A percentile compares a stretch with the other conserved stretches of the same genome.
Conservation (phyloP, 2,797 vertebrate species). For the Acridotheres tristis region DNA sequence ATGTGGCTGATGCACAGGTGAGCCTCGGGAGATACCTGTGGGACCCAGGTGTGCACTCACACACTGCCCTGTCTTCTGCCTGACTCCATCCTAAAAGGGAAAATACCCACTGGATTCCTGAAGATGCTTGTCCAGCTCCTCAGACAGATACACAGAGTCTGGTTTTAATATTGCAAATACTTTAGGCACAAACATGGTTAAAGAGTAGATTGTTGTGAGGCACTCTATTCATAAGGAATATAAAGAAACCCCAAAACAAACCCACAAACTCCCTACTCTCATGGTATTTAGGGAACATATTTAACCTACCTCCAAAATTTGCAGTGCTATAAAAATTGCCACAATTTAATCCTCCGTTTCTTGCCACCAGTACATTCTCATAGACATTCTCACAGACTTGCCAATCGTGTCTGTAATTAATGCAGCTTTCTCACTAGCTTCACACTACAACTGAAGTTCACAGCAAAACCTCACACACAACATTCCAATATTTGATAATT, state of each 20-base stretch:
- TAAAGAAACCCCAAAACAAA: not conserved
- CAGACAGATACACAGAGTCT: not conserved
- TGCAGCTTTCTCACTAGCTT: not conserved
- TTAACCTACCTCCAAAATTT: not conserved
- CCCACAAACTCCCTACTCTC: accelerated
- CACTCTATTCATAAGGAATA: not conserved
- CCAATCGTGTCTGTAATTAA: accelerated
- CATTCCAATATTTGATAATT: not conserved
- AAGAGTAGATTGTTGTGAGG: not conserved
- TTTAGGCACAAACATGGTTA: not conserved
- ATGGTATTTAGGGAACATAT: not conserved
- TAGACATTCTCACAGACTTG: not conserved
- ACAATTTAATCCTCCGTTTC: not conserved
- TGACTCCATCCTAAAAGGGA: not conserved
- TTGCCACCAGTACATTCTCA: not conserved
- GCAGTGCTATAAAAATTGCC: not conserved
- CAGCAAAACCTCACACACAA: not conserved
- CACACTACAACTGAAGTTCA: not conserved
- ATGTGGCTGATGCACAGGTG: not conserved
- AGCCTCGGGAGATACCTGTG: not conserved
- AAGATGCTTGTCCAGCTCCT: not conserved
- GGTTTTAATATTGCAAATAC: not conserved
- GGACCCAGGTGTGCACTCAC: not conserved
- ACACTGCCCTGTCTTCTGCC: not conserved
- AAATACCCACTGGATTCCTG: not conserved